phyloP scores from a whole-genome alignment of 2,888 invertebrate species.

The Torymus auratus region DNA sequence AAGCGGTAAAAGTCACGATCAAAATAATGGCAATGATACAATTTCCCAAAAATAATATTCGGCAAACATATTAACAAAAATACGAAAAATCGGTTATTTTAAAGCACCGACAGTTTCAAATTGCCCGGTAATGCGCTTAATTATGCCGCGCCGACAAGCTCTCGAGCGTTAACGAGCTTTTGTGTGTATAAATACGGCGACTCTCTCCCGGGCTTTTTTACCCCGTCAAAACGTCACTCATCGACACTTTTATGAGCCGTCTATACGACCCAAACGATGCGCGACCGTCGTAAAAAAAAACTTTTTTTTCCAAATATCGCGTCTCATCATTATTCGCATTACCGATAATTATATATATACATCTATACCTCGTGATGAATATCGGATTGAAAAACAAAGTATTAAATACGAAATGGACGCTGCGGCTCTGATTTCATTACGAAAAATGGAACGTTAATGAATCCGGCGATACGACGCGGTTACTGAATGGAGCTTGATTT shows the following conservation, averaged over 20 bases:
- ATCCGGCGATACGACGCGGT: constrained; percentile 16
- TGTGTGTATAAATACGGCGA: not conserved
- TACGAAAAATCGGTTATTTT: not conserved
- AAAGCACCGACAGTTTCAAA: not conserved
- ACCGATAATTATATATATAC: not conserved
- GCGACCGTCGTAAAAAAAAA: not conserved
- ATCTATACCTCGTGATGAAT: not conserved
- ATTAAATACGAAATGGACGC: not conserved
- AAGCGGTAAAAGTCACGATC: too few relatives aligned
- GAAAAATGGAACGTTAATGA: constrained; percentile 22
- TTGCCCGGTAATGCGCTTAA: constrained; percentile 11
- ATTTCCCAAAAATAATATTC: too few relatives aligned
- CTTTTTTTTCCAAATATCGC: not conserved
- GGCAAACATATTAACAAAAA: too few relatives aligned
- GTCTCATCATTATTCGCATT: constrained; percentile 2
- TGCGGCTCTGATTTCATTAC: constrained; percentile 1
- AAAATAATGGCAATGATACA: too few relatives aligned
- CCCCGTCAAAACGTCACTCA: constrained; percentile 33
- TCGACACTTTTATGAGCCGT: constrained; percentile 5
- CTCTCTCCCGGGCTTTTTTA: constrained; percentile 1
- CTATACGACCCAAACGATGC: not conserved
- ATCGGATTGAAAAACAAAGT: not conserved
- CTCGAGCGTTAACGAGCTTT: constrained; percentile 52
- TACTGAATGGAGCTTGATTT: constrained; percentile 13
- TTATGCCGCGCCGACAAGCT: constrained; percentile 31